These are phyloP conservation scores for Pristionchus entomophagus DNA, from an alignment of 2,888 invertebrate genomes.

Conservation along the genomic window DNA sequence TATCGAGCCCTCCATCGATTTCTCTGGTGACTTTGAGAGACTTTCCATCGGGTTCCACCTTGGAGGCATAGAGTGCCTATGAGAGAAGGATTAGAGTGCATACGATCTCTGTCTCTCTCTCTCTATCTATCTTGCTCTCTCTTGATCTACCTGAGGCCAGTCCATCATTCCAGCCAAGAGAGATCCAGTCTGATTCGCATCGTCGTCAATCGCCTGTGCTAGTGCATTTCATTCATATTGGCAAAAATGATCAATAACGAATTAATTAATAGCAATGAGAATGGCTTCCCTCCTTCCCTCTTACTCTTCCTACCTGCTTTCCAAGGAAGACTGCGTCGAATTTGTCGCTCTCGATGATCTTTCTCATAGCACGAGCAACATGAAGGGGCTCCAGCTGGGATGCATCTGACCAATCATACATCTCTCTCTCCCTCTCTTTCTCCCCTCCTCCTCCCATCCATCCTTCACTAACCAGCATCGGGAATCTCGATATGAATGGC, in stretches of 20 bases:
- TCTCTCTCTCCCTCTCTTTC: too few species aligned
- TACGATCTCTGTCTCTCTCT: conserved; percentile 77
- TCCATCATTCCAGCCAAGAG: conserved; percentile 95
- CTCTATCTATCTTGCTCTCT: too few species aligned
- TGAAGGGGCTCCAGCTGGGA: conserved; percentile 94
- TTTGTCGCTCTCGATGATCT: conserved; percentile 92
- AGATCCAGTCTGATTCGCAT: conserved; percentile 98
- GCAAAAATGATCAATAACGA: neutral
- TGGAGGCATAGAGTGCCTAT: conserved; percentile 51
- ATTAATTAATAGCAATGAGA: neutral
- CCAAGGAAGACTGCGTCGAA: conserved; percentile 93
- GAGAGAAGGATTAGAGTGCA: neutral
- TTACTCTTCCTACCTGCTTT: conserved; percentile 84
- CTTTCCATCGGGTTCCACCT: conserved; percentile 44
- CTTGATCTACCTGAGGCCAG: conserved; percentile 94
- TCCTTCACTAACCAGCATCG: conserved; percentile 39
- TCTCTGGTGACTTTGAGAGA: conserved; percentile 72
- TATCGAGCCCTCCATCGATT: conserved; percentile 93
- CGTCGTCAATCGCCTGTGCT: conserved; percentile 99
- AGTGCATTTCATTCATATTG: too few species aligned
- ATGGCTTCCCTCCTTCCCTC: neutral
- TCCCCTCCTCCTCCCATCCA: too few species aligned
- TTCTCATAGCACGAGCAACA: conserved; percentile 95
- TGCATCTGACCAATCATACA: conserved; percentile 83
- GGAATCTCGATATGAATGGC: conserved; percentile 91